phyloP scores from a whole-genome alignment of 2,888 invertebrate species.

The Cryptocheilus praepositus region DNA sequence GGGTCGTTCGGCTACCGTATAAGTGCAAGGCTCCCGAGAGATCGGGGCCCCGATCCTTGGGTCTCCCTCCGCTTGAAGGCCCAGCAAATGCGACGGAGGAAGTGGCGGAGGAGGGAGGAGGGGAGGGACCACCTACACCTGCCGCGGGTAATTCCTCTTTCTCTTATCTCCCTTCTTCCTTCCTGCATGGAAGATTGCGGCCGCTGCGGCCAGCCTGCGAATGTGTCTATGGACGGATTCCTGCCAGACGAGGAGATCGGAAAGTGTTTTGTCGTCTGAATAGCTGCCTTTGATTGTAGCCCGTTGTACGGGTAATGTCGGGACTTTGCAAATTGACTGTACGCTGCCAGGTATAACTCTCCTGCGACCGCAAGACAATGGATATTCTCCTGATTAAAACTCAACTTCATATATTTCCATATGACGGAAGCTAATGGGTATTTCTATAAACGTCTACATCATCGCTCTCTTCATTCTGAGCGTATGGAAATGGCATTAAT shows the following conservation, averaged over 20 bases:
- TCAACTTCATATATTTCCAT: no score
- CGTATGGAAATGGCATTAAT: no score
- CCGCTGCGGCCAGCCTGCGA: constrained; percentile 1
- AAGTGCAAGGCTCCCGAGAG: constrained; percentile 61
- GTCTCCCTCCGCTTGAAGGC: constrained; percentile 33
- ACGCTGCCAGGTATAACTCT: no score
- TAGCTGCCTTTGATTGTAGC: no score
- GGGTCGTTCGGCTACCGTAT: constrained; percentile 71
- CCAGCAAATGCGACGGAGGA: constrained; percentile 38
- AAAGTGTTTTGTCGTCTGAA: no score
- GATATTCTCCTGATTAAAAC: no score
- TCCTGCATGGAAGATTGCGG: constrained; percentile 4
- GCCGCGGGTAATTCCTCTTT: constrained; percentile 63
- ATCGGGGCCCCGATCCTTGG: constrained; percentile 35
- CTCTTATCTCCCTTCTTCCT: constrained; percentile 36
- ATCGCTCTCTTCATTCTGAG: no score
- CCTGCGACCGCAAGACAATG: no score
- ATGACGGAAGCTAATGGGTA: no score
- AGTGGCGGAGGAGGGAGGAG: constrained; percentile 19
- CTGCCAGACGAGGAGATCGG: neutral
- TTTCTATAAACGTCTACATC: no score
- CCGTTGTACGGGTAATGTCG: no score
- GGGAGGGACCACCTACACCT: constrained; percentile 71
- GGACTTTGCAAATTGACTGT: no score
- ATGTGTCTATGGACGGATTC: constrained; percentile 7